These are phyloP conservation scores for Rhadina sibilatrix DNA, from an alignment of 2,113 vertebrate species.

Conservation along the genomic window DNA sequence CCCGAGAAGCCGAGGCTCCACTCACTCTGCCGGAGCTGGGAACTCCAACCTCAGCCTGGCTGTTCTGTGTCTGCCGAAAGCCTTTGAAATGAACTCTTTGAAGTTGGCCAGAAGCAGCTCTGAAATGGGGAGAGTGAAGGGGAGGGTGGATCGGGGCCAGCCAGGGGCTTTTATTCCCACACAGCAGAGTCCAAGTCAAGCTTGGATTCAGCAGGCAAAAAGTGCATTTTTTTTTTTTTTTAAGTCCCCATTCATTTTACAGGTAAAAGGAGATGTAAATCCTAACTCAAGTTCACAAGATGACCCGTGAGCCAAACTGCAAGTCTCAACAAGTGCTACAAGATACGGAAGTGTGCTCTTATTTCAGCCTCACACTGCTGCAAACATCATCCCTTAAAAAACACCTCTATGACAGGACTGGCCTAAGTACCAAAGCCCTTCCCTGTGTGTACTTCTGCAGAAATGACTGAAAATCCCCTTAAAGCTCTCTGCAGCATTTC, in stretches of 20 bases:
- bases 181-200: background rate
- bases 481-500: background rate
- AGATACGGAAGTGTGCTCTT: accelerated
- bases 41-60: background rate
- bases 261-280: background rate
- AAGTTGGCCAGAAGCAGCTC: constrained; percentile 29
- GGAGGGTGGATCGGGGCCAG: background rate
- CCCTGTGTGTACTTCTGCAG: background rate
- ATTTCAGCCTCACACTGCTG: background rate
- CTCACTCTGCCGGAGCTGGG: background rate
- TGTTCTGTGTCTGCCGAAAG: background rate
- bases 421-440: background rate
- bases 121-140: background rate
- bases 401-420: background rate
- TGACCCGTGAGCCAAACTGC: background rate
- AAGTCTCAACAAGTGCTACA: background rate
- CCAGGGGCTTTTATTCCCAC: background rate
- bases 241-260: background rate
- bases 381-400: background rate
- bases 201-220: background rate
- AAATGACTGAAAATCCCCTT: background rate
- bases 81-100: constrained; percentile 74
- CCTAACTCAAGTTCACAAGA: background rate
- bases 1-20: background rate
- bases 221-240: background rate